phyloP scores from a whole-genome alignment of 2,888 invertebrate species.

The Shargacucullia verbasci region DNA sequence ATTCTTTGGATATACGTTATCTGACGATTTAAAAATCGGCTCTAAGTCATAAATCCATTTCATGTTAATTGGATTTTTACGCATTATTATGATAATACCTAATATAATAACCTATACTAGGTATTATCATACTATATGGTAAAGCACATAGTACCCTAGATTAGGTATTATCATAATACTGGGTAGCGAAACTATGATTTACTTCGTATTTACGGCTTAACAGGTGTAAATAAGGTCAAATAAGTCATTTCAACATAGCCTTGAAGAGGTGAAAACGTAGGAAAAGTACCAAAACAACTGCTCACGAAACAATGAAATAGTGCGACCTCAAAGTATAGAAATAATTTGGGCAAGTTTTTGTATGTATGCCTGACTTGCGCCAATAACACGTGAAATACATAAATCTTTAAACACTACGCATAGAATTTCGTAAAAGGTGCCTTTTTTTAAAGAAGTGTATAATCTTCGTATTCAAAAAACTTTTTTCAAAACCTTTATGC shows the following conservation, averaged over 20 bases:
- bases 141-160: no score
- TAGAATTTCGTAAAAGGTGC: constrained; percentile 52
- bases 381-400: constrained; percentile 25
- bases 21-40: no score
- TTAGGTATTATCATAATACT: no score
- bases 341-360: constrained; percentile 18
- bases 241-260: constrained; percentile 36
- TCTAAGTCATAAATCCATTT: no score
- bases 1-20: no score
- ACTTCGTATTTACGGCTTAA: constrained; percentile 23
- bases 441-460: constrained; percentile 50
- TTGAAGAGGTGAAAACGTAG: constrained; percentile 29
- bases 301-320: constrained; percentile 36
- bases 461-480: constrained; percentile 57
- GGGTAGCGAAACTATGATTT: constrained; percentile 24
- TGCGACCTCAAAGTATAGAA: constrained; percentile 13
- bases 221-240: constrained; percentile 49
- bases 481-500: constrained; percentile 68
- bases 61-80: no score
- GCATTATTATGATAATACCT: no score
- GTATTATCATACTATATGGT: no score
- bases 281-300: constrained; percentile 36
- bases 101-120: no score
- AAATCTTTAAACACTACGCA: constrained; percentile 35
- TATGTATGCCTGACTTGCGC: constrained; percentile 14